Base-by-base conservation (phyloP, 1,140 invertebrate genomes). In the Oreohelix idahoensis region DNA sequence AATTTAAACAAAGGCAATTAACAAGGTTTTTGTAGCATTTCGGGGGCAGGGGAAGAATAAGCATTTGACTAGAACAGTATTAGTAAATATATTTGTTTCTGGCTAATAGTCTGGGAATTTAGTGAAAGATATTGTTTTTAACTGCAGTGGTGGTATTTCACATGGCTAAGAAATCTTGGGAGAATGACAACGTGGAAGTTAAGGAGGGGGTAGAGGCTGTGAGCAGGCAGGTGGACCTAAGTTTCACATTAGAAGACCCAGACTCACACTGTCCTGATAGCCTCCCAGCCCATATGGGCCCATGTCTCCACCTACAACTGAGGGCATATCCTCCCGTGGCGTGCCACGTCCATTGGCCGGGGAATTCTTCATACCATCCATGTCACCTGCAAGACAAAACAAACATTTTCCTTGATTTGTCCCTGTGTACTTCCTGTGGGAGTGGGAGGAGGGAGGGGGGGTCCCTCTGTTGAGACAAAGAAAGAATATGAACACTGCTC, bases 291-390 rank as follows among this genome's bases (percentile, higher is more conserved):
- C 97, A 94, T 98, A 98, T 91, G 98, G 97, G 84, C 96, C 96
- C 96, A 99, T 98, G 86, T 97, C 97, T 87, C 96, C 97, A 96
- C 98, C 98, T 8, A 2, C 63, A 84, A 86, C 88, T 35, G 90
- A 88, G n/a, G 91, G 89, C 82, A 91, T 83, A 92, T 99, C 97
- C 93, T 99, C 97, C 85, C 97, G 93, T 39, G 97, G 97, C 88
- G 97, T 99, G 23, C 97, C 97, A 10, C 97, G 97, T 45, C 91
- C 91, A 89, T 97, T 97, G 35, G 96, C 96, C 69, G 98, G 98
- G 84, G 97, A 98, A 92, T 97, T 98, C 92, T 99, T 99, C 97
- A 99, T 98, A 71, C 97, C 97, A 92, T 99, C 98, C 89, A 91
- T 97, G 86, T 98, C 97, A 90, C 92, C 93, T 93, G 84, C 39